Conservation (phyloP, 2,113 vertebrate species). For the Eonycteris spelaea region DNA sequence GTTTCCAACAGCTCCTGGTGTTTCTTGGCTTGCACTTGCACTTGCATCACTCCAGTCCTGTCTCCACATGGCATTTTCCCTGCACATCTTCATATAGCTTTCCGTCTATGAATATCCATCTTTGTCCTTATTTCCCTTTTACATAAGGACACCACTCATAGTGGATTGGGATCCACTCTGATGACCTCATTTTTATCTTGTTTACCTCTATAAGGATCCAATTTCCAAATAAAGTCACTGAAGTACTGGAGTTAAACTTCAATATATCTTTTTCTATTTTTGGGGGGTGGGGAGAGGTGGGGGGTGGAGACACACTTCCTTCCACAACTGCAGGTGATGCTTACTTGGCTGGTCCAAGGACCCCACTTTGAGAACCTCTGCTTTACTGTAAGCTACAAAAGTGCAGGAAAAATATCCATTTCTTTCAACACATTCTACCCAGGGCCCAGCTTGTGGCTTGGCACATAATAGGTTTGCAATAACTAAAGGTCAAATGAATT, state of each 20-base stretch:
- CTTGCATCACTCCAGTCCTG: not conserved
- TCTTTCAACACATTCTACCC: not conserved
- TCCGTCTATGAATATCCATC: rapidly evolving
- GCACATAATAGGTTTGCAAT: not conserved
- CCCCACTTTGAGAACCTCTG: not conserved
- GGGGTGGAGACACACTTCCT: not conserved
- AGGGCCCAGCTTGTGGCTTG: not conserved
- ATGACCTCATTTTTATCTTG: not conserved
- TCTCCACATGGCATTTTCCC: not conserved
- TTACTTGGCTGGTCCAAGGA: not conserved
- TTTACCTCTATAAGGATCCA: not conserved
- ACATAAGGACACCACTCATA: not conserved
- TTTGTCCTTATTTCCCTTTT: not conserved
- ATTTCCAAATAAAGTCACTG: not conserved
- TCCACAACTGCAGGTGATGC: not conserved
- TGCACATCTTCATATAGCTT: not conserved
- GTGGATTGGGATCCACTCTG: not conserved
- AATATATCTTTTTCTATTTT: no score
- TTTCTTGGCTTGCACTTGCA: not conserved
- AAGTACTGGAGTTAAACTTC: not conserved
- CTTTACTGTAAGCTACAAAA: not conserved
- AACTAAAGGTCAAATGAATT: not conserved
- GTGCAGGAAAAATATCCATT: not conserved
- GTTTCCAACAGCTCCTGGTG: not conserved
- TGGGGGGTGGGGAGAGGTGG: no score